A percentile compares a stretch with the other conserved stretches of the same genome.
Evolutionary conservation across 2,888 invertebrate genomes (phyloP).

Genomic region (Troides helena): DNA sequence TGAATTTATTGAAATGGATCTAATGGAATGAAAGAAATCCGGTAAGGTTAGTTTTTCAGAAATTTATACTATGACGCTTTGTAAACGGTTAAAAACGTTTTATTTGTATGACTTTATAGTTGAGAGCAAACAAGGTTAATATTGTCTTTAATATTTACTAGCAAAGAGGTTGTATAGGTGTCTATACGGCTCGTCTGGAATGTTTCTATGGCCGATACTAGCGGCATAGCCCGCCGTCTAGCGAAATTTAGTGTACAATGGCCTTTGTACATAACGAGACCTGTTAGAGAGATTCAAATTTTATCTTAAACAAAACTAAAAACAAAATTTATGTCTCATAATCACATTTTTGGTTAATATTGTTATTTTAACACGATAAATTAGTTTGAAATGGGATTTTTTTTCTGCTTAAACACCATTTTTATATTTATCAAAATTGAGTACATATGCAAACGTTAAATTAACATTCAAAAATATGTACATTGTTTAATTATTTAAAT

Average conservation of each 20-base stretch:
- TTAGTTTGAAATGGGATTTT: neutral
- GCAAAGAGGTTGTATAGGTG: conserved; percentile 20
- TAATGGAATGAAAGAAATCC: neutral
- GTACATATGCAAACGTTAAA: conserved; percentile 2
- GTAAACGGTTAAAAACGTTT: neutral
- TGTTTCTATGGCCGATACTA: neutral
- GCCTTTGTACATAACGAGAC: conserved; percentile 2
- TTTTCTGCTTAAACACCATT: neutral
- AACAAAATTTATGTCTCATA: neutral
- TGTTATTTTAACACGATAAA: neutral
- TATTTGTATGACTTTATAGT: neutral
- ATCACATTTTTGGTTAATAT: neutral
- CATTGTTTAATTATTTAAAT: conserved; percentile 23
- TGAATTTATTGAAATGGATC: too few relatives aligned
- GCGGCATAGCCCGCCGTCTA: conserved; percentile 16
- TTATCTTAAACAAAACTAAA: neutral
- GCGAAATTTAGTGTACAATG: conserved; percentile 10
- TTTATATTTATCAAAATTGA: neutral
- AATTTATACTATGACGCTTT: neutral
- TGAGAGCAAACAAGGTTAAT: conserved; percentile 17
- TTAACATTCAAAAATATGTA: conserved; percentile 8
- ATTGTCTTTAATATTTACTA: conserved; percentile 21
- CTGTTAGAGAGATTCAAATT: neutral
- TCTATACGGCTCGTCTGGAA: conserved; percentile 22
- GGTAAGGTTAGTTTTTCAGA: too few relatives aligned